Evolutionary conservation across 2,888 invertebrate genomes (phyloP).

Genomic region (Dascillus cervinus): DNA sequence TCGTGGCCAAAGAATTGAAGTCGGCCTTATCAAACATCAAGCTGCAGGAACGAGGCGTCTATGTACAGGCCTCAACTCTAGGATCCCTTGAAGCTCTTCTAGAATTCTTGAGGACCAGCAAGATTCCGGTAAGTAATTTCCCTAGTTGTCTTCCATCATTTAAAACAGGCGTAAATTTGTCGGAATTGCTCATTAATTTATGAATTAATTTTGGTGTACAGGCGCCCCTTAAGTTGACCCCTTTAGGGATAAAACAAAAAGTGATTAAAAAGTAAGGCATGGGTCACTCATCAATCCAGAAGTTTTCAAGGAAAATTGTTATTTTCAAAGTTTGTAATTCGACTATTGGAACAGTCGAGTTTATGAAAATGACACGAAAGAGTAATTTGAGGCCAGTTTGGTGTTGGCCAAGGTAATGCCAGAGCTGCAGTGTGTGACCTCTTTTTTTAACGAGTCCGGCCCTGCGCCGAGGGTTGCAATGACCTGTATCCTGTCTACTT

Average conservation of each 20-base stretch:
- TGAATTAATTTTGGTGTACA: background rate
- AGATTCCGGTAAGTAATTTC: constrained; percentile 76
- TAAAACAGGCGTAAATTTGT: too few species aligned
- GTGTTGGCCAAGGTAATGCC: too few species aligned
- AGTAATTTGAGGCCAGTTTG: too few species aligned
- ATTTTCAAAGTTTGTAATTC: too few species aligned
- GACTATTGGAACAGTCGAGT: too few species aligned
- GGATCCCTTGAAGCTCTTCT: constrained; percentile 95
- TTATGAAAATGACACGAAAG: too few species aligned
- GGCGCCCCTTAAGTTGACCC: background rate
- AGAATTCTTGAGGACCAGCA: constrained; percentile 84
- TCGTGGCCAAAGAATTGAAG: constrained; percentile 80
- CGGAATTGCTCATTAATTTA: too few species aligned
- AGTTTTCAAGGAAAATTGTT: too few species aligned
- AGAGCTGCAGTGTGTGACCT: too few species aligned
- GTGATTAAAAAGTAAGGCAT: too few species aligned
- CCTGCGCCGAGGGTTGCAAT: constrained; percentile 15
- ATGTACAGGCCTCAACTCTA: constrained; percentile 99
- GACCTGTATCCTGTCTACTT: constrained; percentile 20
- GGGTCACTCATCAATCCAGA: too few species aligned
- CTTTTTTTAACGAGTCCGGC: constrained; percentile 11
- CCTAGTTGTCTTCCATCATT: constrained; percentile 4
- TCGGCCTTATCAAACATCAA: constrained; percentile 89
- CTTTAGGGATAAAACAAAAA: too few species aligned
- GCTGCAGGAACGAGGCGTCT: constrained; percentile 86